These are phyloP conservation scores for Drosophila mauritiana DNA, from an alignment of 1,140 invertebrate genomes.

Conservation along the genomic window DNA sequence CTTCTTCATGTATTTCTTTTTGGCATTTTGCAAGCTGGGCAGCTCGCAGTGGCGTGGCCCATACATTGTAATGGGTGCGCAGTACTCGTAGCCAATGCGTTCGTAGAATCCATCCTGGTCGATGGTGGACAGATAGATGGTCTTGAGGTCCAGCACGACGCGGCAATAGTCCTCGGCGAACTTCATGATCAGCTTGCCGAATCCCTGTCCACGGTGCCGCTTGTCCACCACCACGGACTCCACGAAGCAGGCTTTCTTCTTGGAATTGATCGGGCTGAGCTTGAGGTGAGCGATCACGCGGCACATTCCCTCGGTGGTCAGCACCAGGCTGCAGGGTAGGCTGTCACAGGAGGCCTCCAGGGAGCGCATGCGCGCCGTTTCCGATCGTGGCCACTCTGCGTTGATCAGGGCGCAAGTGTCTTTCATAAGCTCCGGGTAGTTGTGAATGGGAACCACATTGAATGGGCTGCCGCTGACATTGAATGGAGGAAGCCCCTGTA, in stretches of 20 bases:
- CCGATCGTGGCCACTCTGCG: conserved; percentile 91
- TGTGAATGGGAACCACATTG: conserved; percentile 88
- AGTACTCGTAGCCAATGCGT: conserved; percentile 90
- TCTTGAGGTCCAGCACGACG: conserved; percentile 86
- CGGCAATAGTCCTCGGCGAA: conserved; percentile 89
- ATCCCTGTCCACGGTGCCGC: conserved; percentile 88
- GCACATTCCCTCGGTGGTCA: conserved; percentile 86
- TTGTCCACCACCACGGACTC: conserved; percentile 91
- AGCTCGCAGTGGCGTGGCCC: conserved; percentile 85
- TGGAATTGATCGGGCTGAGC: conserved; percentile 88
- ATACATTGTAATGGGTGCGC: conserved; percentile 89
- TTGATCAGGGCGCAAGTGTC: conserved; percentile 90
- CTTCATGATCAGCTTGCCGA: conserved; percentile 89
- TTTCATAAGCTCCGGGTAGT: conserved; percentile 88
- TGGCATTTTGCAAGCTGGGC: conserved; percentile 77
- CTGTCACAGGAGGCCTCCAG: conserved; percentile 89
- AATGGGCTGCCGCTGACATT: conserved; percentile 84
- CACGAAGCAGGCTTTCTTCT: conserved; percentile 89
- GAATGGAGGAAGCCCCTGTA: conserved; percentile 84
- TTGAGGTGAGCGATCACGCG: conserved; percentile 91
- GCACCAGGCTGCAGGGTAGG: conserved; percentile 89
- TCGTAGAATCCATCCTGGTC: conserved; percentile 91
- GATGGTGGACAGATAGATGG: conserved; percentile 90
- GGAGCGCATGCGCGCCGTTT: conserved; percentile 90
- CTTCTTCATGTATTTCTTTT: conserved; percentile 85